A percentile compares a stretch with the other conserved stretches of the same genome.
Conservation (phyloP, 2,888 invertebrate genomes). For the Heliconius ismenius region DNA sequence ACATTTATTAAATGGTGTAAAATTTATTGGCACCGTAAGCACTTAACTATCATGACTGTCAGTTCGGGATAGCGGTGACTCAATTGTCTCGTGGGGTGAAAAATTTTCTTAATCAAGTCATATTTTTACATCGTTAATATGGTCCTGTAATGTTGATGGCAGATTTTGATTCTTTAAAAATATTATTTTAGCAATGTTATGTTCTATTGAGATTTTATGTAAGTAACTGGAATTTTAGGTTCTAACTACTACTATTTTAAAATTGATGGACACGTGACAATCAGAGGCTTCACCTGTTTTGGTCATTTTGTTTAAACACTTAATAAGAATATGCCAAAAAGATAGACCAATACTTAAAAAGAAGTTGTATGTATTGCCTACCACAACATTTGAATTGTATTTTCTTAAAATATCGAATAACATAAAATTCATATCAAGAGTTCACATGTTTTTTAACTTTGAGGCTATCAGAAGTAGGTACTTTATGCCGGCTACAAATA, state of each 20-base stretch:
- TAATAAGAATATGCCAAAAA: not conserved
- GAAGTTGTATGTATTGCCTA: not conserved
- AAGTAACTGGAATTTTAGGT: not conserved
- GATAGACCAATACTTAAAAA: not conserved
- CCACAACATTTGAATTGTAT: not conserved
- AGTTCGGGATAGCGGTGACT: conserved; percentile 42
- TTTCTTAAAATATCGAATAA: not conserved
- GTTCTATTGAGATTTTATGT: not conserved
- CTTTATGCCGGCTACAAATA: conserved; percentile 23
- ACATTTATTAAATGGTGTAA: conserved; percentile 50
- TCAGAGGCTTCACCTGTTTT: not conserved
- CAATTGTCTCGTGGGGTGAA: conserved; percentile 42
- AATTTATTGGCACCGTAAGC: conserved; percentile 47
- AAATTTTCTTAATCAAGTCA: conserved; percentile 23
- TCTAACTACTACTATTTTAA: not conserved
- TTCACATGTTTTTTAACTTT: conserved; percentile 17
- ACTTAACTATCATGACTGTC: conserved; percentile 46
- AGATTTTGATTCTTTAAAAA: not conserved
- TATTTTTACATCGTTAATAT: not conserved
- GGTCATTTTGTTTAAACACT: not conserved
- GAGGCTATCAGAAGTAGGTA: conserved; percentile 5
- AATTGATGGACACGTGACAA: not conserved
- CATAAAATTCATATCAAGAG: not conserved
- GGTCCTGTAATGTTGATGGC: not conserved
- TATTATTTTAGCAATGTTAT: not conserved